Percentiles rank a stretch among this genome's conserved stretches.
phyloP scores from a whole-genome alignment of 1,140 invertebrate species.

The Battus philenor region DNA sequence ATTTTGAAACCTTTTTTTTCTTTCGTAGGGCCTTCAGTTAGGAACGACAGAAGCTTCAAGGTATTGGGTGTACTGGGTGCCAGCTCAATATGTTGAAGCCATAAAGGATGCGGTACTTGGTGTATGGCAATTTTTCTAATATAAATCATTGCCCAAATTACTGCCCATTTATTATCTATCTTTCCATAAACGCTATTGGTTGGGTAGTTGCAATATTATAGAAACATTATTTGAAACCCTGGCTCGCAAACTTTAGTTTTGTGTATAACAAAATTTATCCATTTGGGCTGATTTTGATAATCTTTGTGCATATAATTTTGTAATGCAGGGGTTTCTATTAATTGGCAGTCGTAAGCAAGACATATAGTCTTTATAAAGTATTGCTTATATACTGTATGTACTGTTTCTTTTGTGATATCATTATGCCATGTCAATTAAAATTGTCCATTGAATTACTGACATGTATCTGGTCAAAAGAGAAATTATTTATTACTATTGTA shows the following conservation, averaged over 20 bases:
- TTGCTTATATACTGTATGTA: slow-evolving; percentile 29
- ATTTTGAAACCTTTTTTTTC: slow-evolving; percentile 21
- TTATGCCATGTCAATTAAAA: slow-evolving; percentile 68
- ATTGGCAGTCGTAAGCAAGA: slow-evolving; percentile 7
- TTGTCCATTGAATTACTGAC: slow-evolving; percentile 64
- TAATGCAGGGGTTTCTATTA: slow-evolving; percentile 8
- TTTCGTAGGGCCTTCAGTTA: slow-evolving; percentile 85
- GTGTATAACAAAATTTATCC: slow-evolving; percentile 9
- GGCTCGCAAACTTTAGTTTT: slow-evolving; percentile 24
- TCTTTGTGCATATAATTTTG: slow-evolving; percentile 13
- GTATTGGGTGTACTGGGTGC: slow-evolving; percentile 97
- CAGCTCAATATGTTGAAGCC: slow-evolving; percentile 92
- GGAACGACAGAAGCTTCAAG: slow-evolving; percentile 92
- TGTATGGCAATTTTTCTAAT: slow-evolving; percentile 89
- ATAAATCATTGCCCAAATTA: slow-evolving; percentile 20
- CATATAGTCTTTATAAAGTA: slow-evolving; percentile 1
- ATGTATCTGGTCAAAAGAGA: slow-evolving; percentile 62
- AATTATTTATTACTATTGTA: slow-evolving; percentile 61
- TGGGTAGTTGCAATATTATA: slow-evolving; percentile 65
- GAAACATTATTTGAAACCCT: slow-evolving; percentile 31
- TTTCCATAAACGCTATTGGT: slow-evolving; percentile 39
- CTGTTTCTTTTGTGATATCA: slow-evolving; percentile 62
- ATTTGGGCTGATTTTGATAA: slow-evolving; percentile 10
- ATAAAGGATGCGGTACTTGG: slow-evolving; percentile 94
- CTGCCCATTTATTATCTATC: slow-evolving; percentile 40